These are phyloP conservation scores for Acanthosoma haemorrhoidale DNA, from an alignment of 2,888 invertebrate genomes.

Conservation along the genomic window DNA sequence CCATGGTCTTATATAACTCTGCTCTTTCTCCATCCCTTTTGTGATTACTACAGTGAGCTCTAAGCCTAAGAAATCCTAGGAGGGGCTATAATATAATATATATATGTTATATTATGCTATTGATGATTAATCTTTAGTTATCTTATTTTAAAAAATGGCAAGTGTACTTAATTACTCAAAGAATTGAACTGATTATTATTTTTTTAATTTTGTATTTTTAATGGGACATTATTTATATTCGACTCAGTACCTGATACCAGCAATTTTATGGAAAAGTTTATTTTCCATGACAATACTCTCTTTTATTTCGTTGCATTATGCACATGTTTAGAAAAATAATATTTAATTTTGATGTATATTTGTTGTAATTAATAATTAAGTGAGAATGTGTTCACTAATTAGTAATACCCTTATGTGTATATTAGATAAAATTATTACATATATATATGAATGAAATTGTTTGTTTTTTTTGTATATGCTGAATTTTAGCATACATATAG, in stretches of 20 bases:
- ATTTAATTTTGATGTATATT: not conserved
- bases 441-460: not conserved
- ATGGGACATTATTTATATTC: not conserved
- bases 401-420: not conserved
- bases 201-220: not conserved
- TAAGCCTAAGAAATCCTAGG: too few species aligned
- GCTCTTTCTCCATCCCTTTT: too few species aligned
- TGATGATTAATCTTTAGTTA: too few species aligned
- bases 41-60: too few species aligned
- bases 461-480: not conserved
- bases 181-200: not conserved
- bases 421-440: not conserved
- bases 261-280: not conserved
- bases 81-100: too few species aligned
- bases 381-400: constrained; percentile 7
- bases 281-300: constrained; percentile 9
- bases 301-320: not conserved
- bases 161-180: not conserved
- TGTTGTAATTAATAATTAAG: constrained; percentile 1
- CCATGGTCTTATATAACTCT: too few species aligned
- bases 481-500: not conserved
- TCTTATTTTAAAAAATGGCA: not conserved
- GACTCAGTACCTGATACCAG: constrained; percentile 5
- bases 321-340: not conserved
- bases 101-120: too few species aligned